Base-by-base conservation (phyloP, 2,888 invertebrate species). In the Abscondita cerata region DNA sequence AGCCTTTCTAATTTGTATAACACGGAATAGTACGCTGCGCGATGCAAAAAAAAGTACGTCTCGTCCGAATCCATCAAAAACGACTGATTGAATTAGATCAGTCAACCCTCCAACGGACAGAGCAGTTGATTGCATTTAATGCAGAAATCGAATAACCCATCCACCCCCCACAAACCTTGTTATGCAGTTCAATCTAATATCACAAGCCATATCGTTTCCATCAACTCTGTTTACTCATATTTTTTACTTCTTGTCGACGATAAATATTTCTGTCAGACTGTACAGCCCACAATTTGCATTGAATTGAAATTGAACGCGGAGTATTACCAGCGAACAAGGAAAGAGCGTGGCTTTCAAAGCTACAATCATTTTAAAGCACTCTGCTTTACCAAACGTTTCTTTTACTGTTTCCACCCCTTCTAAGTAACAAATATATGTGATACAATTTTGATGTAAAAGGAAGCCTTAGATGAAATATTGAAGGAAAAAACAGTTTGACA, bases 261-360 rank as follows among this genome's bases (percentile, higher is more conserved):
- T 15, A 20, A 31, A 57, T 53, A 31, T 53, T 57, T 64, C 33
- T 52, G 41, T 51, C 44, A 15, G 57, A 61, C 64, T 67, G 64
- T 67, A 64, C 64, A 18, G 18, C 51, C 54, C 58, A 41, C 66
- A 76, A 77, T 77, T 77, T 77, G 77, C 76, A 77, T 77, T 70
- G 71, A 75, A 75, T 75, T 71, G 75, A 75, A 70, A 74, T 74
- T 69, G 72, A 72, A 70, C 65, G 68, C 68, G 54, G 63, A 68
- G 74, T 72, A 75, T 77, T 76, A 74, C 75, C 68, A 70, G 67
- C 67, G 70, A 72, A 76, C 76, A 76, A 76, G 76, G 73, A 76
- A 77, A 75, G 72, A 73, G 76, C 76, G 76, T 76, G 76, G 76
- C 76, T 76, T 75, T 77, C 71, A 76, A 44, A 70, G 66, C 71